Evolutionary conservation across 2,113 vertebrate species (phyloP).

Genomic region (Rhadina sibilatrix): DNA sequence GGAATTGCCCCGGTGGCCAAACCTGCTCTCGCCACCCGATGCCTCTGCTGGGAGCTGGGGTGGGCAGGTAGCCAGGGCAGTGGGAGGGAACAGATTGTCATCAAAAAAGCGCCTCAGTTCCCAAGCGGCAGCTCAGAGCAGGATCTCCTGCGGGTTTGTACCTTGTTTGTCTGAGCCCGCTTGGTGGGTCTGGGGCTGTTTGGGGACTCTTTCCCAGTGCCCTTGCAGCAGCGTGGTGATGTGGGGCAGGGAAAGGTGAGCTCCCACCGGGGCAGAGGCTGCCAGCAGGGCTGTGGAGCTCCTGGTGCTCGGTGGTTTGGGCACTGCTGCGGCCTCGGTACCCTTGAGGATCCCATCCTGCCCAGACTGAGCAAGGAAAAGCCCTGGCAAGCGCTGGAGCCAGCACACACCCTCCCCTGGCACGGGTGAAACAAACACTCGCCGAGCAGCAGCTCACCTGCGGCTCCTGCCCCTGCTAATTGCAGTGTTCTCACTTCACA

Average conservation of each 20-base stretch:
- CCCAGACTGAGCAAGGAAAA: rapidly evolving
- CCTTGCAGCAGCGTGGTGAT: background rate
- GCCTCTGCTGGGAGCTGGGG: background rate
- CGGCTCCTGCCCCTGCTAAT: conserved; percentile 2
- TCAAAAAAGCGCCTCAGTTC: background rate
- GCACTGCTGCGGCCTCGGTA: rapidly evolving
- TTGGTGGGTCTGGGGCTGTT: background rate
- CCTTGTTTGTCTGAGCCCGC: background rate
- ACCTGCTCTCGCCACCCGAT: rapidly evolving
- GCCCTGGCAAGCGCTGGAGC: rapidly evolving
- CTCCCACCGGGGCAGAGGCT: background rate
- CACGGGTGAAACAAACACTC: background rate
- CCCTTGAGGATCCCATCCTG: background rate
- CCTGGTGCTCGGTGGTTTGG: background rate
- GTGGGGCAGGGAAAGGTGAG: background rate
- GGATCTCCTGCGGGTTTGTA: background rate
- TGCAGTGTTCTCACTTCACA: background rate
- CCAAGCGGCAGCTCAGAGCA: background rate
- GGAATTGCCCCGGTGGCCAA: background rate
- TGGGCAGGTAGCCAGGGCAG: background rate
- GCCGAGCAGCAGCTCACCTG: background rate
- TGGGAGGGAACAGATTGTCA: conserved; percentile 30
- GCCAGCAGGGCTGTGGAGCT: background rate
- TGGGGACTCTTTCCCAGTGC: background rate
- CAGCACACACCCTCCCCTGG: rapidly evolving